Base-by-base conservation (phyloP, 2,888 invertebrate species). In the Tortrix viridana region DNA sequence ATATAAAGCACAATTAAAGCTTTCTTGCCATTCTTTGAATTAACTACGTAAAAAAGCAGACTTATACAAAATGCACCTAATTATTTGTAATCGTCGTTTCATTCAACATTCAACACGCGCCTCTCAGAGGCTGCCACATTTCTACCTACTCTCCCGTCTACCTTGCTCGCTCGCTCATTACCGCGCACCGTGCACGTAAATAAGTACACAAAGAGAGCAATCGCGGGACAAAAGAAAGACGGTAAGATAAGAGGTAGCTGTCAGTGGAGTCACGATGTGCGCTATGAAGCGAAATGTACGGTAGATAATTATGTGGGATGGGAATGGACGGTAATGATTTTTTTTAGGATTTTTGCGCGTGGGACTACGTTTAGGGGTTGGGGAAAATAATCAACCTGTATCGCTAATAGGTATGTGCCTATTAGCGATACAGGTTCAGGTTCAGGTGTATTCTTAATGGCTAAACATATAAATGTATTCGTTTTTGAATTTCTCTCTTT, bases 181-280 rank as follows among this genome's bases (percentile, higher is more conserved):
- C 70, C 70, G 81, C 78, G 76, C 81, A 76, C 75, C 75, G 74
- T 69, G 79, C 84, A 85, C 88, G 86, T 89, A 89, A 89, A 88
- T 86, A 89, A 84, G 86, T 88, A 87, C 88, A 89, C 89, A 89
- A 89, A 90, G 88, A 85, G 83, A 84, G 84, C 83, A 81, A 81
- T 81, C 73, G 77, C 79, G 84, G 57, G 58, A 58, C 57, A 63
- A 85, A 87, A 86, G 82, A 80, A 76, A 82, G 76, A 67, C 77
- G 76, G 74, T 72, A 73, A 78, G 80, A 86, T 85, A 89, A 89
- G 87, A 89, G 90, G 89, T 88, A 88, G 90, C 91, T 89, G 91
- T 89, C 91, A 89, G 85, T 77, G 75, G 67, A 78, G 90, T 91
- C 91, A 91, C 91, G 91, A 89, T 67, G 84, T 86, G 88, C 84